These are phyloP conservation scores for Conopomorpha cramerella DNA, from an alignment of 1,140 invertebrate genomes.

Conservation along the genomic window DNA sequence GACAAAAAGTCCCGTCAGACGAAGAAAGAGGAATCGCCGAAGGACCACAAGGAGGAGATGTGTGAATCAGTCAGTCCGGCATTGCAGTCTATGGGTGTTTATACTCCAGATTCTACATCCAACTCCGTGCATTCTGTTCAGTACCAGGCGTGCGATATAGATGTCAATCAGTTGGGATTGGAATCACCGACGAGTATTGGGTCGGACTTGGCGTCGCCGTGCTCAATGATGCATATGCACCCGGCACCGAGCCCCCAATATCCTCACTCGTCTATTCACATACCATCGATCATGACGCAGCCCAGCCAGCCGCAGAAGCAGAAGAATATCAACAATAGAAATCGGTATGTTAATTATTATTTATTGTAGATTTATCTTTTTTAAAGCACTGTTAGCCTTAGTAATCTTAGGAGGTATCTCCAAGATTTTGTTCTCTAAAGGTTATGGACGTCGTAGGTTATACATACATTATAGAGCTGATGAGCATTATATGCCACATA, in stretches of 20 bases:
- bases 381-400: too few species aligned
- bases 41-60: slow-evolving; percentile 54
- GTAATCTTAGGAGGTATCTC: too few species aligned
- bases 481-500: too few species aligned
- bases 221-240: slow-evolving; percentile 68
- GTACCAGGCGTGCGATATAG: slow-evolving; percentile 79
- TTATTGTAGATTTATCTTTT: too few species aligned
- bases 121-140: slow-evolving; percentile 83
- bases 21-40: slow-evolving; percentile 58
- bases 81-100: slow-evolving; percentile 78
- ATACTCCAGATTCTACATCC: slow-evolving; percentile 82
- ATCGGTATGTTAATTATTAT: slow-evolving; percentile 39
- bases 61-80: slow-evolving; percentile 63
- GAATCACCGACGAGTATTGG: slow-evolving; percentile 88
- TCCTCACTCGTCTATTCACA: slow-evolving; percentile 67
- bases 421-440: too few species aligned
- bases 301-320: slow-evolving; percentile 59
- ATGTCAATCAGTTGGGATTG: slow-evolving; percentile 80
- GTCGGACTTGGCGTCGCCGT: slow-evolving; percentile 80
- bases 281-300: slow-evolving; percentile 61
- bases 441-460: too few species aligned
- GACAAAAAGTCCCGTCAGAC: slow-evolving; percentile 64
- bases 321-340: slow-evolving; percentile 60
- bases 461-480: too few species aligned
- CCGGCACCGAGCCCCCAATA: slow-evolving; percentile 63